Conservation (phyloP, 1,140 invertebrate genomes). For the Zaprionus camerounensis region DNA sequence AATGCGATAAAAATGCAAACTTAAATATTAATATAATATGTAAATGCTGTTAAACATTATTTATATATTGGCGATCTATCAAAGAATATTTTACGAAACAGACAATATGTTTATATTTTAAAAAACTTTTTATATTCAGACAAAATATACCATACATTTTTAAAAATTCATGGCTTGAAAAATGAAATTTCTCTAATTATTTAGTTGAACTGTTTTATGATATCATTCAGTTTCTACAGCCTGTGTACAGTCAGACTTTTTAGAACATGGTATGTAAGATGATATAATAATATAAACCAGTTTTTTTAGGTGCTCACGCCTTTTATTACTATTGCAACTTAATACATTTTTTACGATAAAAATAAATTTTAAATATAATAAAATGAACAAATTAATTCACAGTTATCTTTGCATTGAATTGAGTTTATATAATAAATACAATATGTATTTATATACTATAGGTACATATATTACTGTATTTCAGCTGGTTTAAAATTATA, state of each 20-base stretch:
- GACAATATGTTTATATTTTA: too few relatives aligned
- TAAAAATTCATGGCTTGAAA: too few relatives aligned
- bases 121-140: too few relatives aligned
- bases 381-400: not conserved
- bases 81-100: too few relatives aligned
- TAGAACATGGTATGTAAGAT: too few relatives aligned
- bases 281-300: constrained; percentile 6
- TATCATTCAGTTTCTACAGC: not conserved
- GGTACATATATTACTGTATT: too few relatives aligned
- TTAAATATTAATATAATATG: constrained; percentile 3
- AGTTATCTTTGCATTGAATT: not conserved
- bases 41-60: too few relatives aligned
- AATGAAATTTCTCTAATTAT: not conserved
- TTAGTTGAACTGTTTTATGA: not conserved
- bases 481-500: too few relatives aligned
- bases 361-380: not conserved
- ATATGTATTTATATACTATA: too few relatives aligned
- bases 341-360: not conserved
- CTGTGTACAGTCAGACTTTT: too few relatives aligned
- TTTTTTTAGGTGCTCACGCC: not conserved
- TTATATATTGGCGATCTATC: too few relatives aligned
- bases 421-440: not conserved
- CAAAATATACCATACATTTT: too few relatives aligned
- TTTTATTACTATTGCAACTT: not conserved
- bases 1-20: not conserved